phyloP scores from a whole-genome alignment of 1,140 invertebrate species.

The Hylyphantes graminicola region DNA sequence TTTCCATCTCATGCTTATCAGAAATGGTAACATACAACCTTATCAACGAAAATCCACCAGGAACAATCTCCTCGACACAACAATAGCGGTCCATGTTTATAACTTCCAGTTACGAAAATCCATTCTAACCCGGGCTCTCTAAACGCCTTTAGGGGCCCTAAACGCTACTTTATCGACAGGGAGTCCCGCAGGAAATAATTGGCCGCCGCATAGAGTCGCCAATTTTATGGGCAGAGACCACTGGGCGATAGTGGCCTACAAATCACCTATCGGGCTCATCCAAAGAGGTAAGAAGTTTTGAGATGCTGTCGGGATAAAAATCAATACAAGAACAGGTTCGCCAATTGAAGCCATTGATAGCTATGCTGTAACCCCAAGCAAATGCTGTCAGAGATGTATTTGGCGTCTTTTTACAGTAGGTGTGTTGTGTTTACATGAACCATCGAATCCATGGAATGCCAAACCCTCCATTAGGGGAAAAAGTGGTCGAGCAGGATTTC shows the following conservation, averaged over 20 bases:
- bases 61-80: background rate
- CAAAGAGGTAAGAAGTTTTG: background rate
- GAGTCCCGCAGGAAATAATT: background rate
- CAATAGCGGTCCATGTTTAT: conserved; percentile 6
- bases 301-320: too few relatives aligned
- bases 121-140: background rate
- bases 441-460: too few relatives aligned
- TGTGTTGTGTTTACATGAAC: too few relatives aligned
- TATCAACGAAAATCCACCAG: background rate
- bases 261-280: conserved; percentile 4
- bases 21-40: too few relatives aligned
- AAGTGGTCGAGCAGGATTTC: too few relatives aligned
- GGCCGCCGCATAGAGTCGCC: background rate
- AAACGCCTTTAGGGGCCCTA: background rate
- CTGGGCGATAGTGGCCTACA: conserved; percentile 26
- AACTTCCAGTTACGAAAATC: conserved; percentile 7
- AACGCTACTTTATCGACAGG: conserved; percentile 16
- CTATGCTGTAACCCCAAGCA: too few relatives aligned
- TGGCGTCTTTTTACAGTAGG: too few relatives aligned
- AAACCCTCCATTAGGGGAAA: too few relatives aligned
- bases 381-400: too few relatives aligned
- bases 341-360: too few relatives aligned
- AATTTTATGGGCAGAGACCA: conserved; percentile 18
- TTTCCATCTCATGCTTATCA: too few relatives aligned
- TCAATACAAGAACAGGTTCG: too few relatives aligned